These are phyloP conservation scores for Peromyscus eremicus DNA, from an alignment of 2,797 vertebrate species.

Conservation along the genomic window DNA sequence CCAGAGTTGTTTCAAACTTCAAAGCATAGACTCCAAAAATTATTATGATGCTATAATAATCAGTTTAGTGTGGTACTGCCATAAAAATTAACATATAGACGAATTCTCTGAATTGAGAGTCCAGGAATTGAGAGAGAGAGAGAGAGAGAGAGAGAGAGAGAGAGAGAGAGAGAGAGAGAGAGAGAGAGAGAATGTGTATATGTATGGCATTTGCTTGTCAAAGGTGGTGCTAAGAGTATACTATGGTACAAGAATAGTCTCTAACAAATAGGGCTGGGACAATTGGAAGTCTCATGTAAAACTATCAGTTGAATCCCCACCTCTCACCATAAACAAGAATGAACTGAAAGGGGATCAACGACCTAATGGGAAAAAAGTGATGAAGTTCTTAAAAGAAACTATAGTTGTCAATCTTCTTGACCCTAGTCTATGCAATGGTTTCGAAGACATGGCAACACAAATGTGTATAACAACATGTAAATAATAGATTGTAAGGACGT, in stretches of 20 bases:
- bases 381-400: slow-evolving; percentile 19
- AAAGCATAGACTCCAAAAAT: slow-evolving; percentile 17
- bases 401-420: background rate
- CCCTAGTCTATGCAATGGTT: background rate
- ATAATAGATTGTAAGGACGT: background rate
- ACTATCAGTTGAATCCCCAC: background rate
- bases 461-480: background rate
- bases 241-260: background rate
- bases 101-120: background rate
- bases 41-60: background rate
- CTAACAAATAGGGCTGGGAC: background rate
- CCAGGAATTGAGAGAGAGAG: background rate
- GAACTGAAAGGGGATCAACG: slow-evolving; percentile 14
- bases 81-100: background rate
- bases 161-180: no score
- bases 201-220: background rate
- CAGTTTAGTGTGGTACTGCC: background rate
- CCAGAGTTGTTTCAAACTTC: background rate
- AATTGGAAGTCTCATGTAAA: background rate
- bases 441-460: background rate
- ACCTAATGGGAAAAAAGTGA: background rate
- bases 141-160: no score
- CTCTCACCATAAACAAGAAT: background rate
- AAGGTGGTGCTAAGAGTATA: background rate
- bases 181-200: no score